phyloP scores from a whole-genome alignment of 2,113 vertebrate species.

The Oncorhynchus keta region DNA sequence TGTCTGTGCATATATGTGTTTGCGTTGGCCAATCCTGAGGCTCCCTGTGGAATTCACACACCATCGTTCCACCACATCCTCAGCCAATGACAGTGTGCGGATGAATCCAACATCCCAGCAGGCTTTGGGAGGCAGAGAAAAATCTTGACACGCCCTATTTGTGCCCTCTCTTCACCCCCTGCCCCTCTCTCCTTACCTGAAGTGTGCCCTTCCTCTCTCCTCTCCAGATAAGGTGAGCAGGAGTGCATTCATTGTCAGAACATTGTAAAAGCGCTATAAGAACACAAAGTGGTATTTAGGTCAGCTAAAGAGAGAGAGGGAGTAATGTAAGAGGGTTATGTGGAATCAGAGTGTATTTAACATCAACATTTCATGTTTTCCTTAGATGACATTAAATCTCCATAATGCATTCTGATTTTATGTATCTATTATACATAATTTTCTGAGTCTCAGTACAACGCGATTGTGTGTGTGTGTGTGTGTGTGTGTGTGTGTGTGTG shows the following conservation, averaged over 20 bases:
- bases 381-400: conserved; percentile 33
- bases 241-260: neutral
- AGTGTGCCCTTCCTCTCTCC: too few relatives aligned
- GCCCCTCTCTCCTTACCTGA: too few relatives aligned
- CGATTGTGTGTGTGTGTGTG: too few relatives aligned
- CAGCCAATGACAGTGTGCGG: conserved; percentile 58
- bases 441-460: neutral
- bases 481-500: neutral
- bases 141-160: neutral
- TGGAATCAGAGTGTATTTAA: conserved; percentile 33
- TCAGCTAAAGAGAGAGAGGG: neutral
- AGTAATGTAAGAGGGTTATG: conserved; percentile 8
- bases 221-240: neutral
- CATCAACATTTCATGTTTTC: conserved; percentile 13
- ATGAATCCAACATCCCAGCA: conserved; percentile 53
- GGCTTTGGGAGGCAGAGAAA: conserved; percentile 35
- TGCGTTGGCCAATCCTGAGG: conserved; percentile 54
- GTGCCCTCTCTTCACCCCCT: too few relatives aligned
- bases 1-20: conserved; percentile 15
- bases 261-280: neutral
- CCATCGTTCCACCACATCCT: conserved; percentile 61
- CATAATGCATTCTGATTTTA: conserved; percentile 24
- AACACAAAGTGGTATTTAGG: neutral
- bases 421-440: neutral
- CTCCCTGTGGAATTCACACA: conserved; percentile 41